Percentiles rank a stretch among this genome's conserved stretches.
Evolutionary conservation across 2,113 vertebrate species (phyloP).

Genomic region (Cygnus buccinator): DNA sequence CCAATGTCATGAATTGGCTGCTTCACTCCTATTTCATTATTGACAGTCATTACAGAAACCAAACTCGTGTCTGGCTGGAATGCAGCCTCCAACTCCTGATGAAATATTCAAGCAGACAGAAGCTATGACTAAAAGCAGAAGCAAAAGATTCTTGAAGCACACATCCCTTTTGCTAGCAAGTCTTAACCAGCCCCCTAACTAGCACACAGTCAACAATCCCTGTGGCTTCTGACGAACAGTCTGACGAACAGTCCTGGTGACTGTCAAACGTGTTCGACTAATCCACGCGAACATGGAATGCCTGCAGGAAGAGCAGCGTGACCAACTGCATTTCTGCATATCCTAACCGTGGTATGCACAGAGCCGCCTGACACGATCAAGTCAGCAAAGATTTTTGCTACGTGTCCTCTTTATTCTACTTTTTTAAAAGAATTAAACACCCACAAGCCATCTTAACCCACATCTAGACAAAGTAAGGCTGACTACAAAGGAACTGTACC

Average conservation of each 20-base stretch:
- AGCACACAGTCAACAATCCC: background rate
- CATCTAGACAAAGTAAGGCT: background rate
- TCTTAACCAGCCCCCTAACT: background rate
- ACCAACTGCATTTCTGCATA: accelerated
- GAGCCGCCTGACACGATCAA: background rate
- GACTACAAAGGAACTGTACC: background rate
- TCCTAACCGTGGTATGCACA: background rate
- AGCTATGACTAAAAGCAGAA: background rate
- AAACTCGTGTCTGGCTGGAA: conserved; percentile 90
- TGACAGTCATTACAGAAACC: conserved; percentile 94
- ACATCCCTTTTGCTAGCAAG: background rate
- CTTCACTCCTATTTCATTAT: conserved; percentile 96
- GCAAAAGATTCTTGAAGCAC: background rate
- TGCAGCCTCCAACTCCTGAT: conserved; percentile 86
- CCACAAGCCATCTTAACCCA: background rate
- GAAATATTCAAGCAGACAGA: background rate
- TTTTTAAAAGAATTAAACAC: background rate
- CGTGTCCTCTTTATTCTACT: background rate
- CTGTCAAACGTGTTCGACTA: too few relatives aligned
- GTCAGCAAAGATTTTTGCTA: background rate
- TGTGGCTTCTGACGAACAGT: background rate
- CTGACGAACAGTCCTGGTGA: background rate
- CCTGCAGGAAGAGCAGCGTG: accelerated
- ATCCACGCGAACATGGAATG: accelerated
- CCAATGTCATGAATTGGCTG: conserved; percentile 92